Base-by-base conservation (phyloP, 2,113 vertebrate genomes). In the Prolemur simus region DNA sequence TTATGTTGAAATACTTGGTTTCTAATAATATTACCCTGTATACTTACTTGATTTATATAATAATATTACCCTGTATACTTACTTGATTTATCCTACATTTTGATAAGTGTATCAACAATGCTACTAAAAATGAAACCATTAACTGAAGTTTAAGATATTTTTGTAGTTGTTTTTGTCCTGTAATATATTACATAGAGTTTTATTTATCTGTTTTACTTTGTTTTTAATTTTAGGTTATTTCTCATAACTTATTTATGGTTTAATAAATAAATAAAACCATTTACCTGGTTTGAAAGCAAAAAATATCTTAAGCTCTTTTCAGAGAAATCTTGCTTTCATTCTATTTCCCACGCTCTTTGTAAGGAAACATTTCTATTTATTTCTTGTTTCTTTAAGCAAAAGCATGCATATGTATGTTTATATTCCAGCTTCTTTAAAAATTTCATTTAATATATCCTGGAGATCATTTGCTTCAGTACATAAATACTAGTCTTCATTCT, bases 181-280 rank as follows among this genome's bases (percentile, higher is more conserved):
- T 8, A 54, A 84, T 76, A 71, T 89, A 77, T 64, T 32, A 64
- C 10, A 27, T 27, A 60, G 23, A 42, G 66, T 78, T 78, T 47
- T 73, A 74, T 82, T 89, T 29, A 74, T 80, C 45, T 74, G 4
- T 84, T 92, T 94, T 45, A n/a, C 37, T 92, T 88, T 91, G 8
- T 94, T 90, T 90, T 92, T 77, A 73, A 85, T 73, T 68, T 87
- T 27, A 60, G 3, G 10, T 71, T 34, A 69, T 60, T 87, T 88
- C 34, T 73, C 47, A 58, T 84, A 14, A 73, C 85, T 76, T 77
- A 71, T 66, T 96, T 94, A 39, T 85, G 32, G 56, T 82, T 93
- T 81, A 84, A 63, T 68, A 69, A 63, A 34, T 68, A 89, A 92
- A 73, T 89, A 54, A 90, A 92, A 45, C 12, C 6, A 73, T 25